Conservation (phyloP, 2,888 invertebrate species). For the Hartigia nigra region DNA sequence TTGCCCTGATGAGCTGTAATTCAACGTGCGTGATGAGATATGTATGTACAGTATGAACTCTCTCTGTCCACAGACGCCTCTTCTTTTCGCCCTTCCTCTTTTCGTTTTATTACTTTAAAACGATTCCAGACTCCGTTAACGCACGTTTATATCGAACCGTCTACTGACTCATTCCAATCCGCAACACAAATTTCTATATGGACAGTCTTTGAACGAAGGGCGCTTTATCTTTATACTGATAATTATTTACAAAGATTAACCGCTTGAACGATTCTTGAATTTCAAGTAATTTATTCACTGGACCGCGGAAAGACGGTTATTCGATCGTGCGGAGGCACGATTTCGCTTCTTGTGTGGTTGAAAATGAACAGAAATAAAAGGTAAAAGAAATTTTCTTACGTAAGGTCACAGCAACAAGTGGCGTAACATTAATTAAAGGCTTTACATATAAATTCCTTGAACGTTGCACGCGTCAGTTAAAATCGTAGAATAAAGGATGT, state of each 20-base stretch:
- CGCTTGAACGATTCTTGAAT: not conserved
- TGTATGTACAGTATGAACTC: too few relatives aligned
- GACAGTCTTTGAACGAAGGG: too few relatives aligned
- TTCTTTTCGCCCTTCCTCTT: not conserved
- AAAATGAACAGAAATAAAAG: not conserved
- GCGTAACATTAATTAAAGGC: not conserved
- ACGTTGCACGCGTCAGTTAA: not conserved
- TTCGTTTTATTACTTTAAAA: not conserved
- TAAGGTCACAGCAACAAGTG: not conserved
- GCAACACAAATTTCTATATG: too few relatives aligned
- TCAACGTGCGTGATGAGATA: not conserved
- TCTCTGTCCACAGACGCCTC: not conserved
- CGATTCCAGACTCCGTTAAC: not conserved
- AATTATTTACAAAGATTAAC: not conserved
- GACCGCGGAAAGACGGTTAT: not conserved
- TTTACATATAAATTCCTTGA: not conserved
- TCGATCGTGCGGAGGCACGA: not conserved
- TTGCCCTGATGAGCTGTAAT: not conserved
- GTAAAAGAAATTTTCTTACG: not conserved
- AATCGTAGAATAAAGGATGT: not conserved
- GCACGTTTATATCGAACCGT: not conserved
- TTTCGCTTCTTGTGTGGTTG: not conserved
- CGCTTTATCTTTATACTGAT: not conserved
- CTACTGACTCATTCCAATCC: not conserved
- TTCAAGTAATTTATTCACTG: not conserved